Conservation (phyloP, 1,140 invertebrate genomes). For the Protaetia brevitarsis region DNA sequence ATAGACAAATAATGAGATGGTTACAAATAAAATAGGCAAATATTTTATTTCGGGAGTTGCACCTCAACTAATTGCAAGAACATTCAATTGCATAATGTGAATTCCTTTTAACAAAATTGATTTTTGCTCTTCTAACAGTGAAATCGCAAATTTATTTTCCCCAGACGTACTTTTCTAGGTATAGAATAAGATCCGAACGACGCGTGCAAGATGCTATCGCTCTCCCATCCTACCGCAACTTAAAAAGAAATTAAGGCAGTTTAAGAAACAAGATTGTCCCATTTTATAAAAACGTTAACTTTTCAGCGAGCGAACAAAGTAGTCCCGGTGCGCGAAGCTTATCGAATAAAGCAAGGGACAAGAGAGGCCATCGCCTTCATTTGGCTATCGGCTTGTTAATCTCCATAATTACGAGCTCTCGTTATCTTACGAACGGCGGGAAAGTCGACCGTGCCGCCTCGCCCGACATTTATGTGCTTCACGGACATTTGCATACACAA, state of each 20-base stretch:
- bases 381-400: conserved; percentile 26
- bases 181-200: too few species aligned
- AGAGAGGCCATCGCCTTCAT: conserved; percentile 16
- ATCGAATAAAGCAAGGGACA: conserved; percentile 13
- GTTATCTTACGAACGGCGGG: conserved; percentile 17
- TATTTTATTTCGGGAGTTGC: too few species aligned
- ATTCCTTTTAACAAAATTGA: too few species aligned
- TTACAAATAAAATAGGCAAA: too few species aligned
- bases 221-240: too few species aligned
- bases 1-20: too few species aligned
- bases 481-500: conserved; percentile 25
- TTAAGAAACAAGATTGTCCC: not conserved
- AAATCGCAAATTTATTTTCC: too few species aligned
- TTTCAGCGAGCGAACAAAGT: not conserved
- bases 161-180: too few species aligned
- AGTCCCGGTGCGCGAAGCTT: not conserved
- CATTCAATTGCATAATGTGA: too few species aligned
- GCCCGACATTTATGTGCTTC: not conserved
- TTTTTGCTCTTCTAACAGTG: too few species aligned
- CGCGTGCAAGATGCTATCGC: too few species aligned
- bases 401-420: conserved; percentile 24
- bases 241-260: not conserved
- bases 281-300: conserved; percentile 2
- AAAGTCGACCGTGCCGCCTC: not conserved
- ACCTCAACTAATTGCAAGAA: too few species aligned